phyloP scores from a whole-genome alignment of 2,888 invertebrate species.

The Steinernema hermaphroditum region DNA sequence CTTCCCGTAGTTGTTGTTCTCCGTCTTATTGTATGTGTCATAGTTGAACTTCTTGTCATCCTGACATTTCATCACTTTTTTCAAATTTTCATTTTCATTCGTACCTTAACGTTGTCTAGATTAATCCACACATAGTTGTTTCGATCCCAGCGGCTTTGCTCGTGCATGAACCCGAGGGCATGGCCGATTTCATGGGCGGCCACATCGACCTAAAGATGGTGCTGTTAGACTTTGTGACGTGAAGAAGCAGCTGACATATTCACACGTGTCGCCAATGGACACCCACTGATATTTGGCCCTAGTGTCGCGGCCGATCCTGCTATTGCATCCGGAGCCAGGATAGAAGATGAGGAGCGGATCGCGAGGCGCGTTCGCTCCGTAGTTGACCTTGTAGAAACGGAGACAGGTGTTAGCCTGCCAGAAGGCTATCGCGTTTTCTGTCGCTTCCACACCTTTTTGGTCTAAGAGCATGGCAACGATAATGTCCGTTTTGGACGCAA shows the following conservation, averaged over 20 bases:
- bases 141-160: too few relatives aligned
- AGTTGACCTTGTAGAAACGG: not conserved
- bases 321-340: not conserved
- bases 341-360: not conserved
- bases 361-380: not conserved
- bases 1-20: not conserved
- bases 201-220: not conserved
- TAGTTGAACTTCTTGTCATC: too few relatives aligned
- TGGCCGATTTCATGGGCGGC: not conserved
- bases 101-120: too few relatives aligned
- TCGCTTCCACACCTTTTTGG: not conserved
- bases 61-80: too few relatives aligned
- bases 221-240: too few relatives aligned
- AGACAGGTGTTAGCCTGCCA: not conserved
- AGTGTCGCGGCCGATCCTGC: not conserved
- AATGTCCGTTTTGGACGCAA: not conserved
- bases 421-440: not conserved
- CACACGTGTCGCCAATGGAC: not conserved
- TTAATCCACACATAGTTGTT: too few relatives aligned
- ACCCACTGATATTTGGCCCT: not conserved
- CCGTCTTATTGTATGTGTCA: not conserved
- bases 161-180: not conserved
- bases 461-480: not conserved
- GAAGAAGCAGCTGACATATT: not conserved
- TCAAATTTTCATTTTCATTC: too few relatives aligned